Evolutionary conservation across 2,113 vertebrate genomes (phyloP), one percentile per base, ranked within the genome.

Genomic region (Acinonyx jubatus): DNA sequence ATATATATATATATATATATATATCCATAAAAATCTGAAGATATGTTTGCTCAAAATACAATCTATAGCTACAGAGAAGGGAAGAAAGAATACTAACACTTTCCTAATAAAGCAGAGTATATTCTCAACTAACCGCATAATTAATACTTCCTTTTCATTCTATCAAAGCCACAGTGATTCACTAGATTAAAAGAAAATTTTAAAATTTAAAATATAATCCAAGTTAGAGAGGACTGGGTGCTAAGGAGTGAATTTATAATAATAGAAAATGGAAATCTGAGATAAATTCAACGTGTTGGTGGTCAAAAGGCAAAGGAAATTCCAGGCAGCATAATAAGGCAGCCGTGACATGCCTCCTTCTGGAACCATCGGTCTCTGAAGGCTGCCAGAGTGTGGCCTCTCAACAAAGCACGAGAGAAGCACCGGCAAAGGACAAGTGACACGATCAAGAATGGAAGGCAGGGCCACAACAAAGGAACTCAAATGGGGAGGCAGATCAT

Each of bases 91-190:
- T 41, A 86, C 10, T 79, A 33, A 68, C 8, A 48, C 12, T 92
- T 87, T 50, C 71, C 11, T n/a, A 85, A 74, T 25, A 91, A 66
- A 61, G 23, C 45, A 80, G 89, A 96, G 65, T 9, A 31, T 89
- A 85, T 76, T 96, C 71, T 84, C 79, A 94, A 83, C 41, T 87
- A 86, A 92, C n/a, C 52, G 29, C 48, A n/a, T 45, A 82, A 91
- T 25, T 68, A 90, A 69, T 23, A 61, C 13, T 68, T n/a, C 23
- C 2, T 38, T 63, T 52, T 79, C 11, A 90, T 19, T 66, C 14
- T 21, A 73, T n/a, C 57, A 82, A 94, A 78, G 50, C 41, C 31
- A 45, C 1, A 45, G 7, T 7, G 13, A 12, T 41, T 90, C 41
- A 50, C 31, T 33, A 4, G 48, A 66, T 48, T 89, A 82, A 96